phyloP scores from a whole-genome alignment of 2,888 invertebrate species.

The Emesis castigata region DNA sequence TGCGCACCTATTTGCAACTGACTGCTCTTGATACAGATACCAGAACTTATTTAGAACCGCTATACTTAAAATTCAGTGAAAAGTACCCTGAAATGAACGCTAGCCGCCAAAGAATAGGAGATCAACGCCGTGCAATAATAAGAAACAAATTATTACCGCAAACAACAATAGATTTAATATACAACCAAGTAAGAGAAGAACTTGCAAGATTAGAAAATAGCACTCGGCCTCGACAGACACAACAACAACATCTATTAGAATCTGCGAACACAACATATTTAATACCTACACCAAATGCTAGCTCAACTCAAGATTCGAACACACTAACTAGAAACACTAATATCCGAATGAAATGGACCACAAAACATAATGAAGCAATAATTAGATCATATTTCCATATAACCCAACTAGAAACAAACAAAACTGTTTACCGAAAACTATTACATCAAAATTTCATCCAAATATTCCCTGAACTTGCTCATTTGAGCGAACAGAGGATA shows the following conservation, averaged over 20 bases:
- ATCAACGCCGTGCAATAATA: slow-evolving; percentile 33
- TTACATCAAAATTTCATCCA: slow-evolving; percentile 9
- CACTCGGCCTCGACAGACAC: not conserved
- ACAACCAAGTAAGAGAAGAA: not conserved
- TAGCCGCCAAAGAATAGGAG: slow-evolving; percentile 29
- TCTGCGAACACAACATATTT: not conserved
- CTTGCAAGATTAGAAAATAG: not conserved
- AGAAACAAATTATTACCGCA: slow-evolving; percentile 35
- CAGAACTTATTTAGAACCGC: slow-evolving; percentile 16
- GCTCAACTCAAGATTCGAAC: not conserved
- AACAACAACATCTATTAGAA: too few species aligned
- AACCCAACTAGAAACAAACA: slow-evolving; percentile 33
- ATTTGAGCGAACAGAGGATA: slow-evolving; percentile 48
- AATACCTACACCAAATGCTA: not conserved
- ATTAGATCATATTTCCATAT: slow-evolving; percentile 33
- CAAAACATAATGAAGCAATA: slow-evolving; percentile 36
- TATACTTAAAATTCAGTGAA: slow-evolving; percentile 21
- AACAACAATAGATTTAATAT: slow-evolving; percentile 29
- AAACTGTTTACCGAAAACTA: slow-evolving; percentile 29
- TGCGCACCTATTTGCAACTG: slow-evolving; percentile 31
- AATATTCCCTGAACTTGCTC: slow-evolving; percentile 27
- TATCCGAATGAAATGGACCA: slow-evolving; percentile 30
- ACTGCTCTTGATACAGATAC: slow-evolving; percentile 26
- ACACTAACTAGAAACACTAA: not conserved
- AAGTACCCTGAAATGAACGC: slow-evolving; percentile 21